These are phyloP conservation scores for Papilio gigon DNA, from an alignment of 2,888 invertebrate genomes.

Conservation along the genomic window DNA sequence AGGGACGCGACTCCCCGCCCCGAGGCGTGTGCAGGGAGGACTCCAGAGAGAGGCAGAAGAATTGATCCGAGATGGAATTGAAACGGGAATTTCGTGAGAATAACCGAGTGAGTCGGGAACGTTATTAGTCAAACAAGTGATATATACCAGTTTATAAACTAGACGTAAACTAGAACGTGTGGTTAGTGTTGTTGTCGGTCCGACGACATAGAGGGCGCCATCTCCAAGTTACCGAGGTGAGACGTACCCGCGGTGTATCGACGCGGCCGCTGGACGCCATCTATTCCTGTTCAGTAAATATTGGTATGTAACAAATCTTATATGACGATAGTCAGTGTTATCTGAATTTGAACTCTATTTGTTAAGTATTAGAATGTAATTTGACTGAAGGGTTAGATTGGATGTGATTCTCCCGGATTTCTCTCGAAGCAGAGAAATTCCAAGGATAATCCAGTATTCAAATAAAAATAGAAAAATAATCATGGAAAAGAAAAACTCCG, in stretches of 20 bases:
- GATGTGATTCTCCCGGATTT: constrained; percentile 30
- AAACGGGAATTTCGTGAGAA: constrained; percentile 32
- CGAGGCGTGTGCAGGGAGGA: constrained; percentile 73
- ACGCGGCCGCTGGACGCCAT: not conserved
- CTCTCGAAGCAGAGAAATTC: constrained; percentile 32
- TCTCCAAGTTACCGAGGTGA: not conserved
- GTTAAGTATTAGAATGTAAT: constrained; percentile 1
- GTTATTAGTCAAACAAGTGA: constrained; percentile 39
- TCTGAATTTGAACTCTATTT: constrained; percentile 33
- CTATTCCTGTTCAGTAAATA: constrained; percentile 9
- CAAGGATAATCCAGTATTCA: constrained; percentile 15
- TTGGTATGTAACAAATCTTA: constrained; percentile 28
- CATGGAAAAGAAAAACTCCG: not conserved
- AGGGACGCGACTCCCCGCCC: constrained; percentile 76
- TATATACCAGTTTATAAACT: constrained; percentile 32
- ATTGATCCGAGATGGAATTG: constrained; percentile 54
- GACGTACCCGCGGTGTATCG: too few relatives aligned
- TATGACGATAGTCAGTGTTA: constrained; percentile 34
- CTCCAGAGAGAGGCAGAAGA: constrained; percentile 76
- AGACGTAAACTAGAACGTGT: not conserved
- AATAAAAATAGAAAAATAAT: constrained; percentile 7
- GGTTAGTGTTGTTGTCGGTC: not conserved
- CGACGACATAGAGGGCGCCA: not conserved
- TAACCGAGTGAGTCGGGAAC: constrained; percentile 24
- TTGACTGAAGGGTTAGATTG: constrained; percentile 4